These are phyloP conservation scores for Agonopterix arenella DNA, from an alignment of 2,888 invertebrate genomes.

Conservation along the genomic window DNA sequence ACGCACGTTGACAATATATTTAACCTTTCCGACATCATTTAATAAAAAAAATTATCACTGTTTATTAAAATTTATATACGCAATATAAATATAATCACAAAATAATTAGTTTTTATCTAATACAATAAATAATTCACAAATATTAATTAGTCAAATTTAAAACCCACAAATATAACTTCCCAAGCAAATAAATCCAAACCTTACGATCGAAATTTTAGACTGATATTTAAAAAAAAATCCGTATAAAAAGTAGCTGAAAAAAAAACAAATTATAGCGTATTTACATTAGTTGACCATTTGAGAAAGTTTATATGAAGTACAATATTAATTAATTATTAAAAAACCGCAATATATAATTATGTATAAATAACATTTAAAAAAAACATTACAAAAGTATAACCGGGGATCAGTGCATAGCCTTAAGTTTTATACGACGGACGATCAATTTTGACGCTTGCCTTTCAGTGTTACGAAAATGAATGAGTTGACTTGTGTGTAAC, in stretches of 20 bases:
- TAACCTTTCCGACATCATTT: conserved; percentile 31
- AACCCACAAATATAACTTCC: conserved; percentile 49
- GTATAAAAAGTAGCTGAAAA: conserved; percentile 48
- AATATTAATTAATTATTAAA: conserved; percentile 34
- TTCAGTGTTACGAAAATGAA: conserved; percentile 46
- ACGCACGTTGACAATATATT: conserved; percentile 50
- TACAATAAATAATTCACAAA: conserved; percentile 26
- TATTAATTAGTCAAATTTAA: conserved; percentile 1
- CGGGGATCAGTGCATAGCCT: conserved; percentile 71
- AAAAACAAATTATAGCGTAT: conserved; percentile 61
- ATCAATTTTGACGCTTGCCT: conserved; percentile 31
- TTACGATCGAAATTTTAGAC: conserved; percentile 74
- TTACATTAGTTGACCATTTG: conserved; percentile 76
- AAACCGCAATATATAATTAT: conserved; percentile 41
- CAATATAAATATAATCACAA: conserved; percentile 55
- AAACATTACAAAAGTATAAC: conserved; percentile 49
- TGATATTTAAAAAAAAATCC: conserved; percentile 66
- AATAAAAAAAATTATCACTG: conserved; percentile 28
- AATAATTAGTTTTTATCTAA: conserved; percentile 41
- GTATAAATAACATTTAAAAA: conserved; percentile 30
- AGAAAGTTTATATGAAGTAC: conserved; percentile 58
- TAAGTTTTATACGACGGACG: conserved; percentile 66
- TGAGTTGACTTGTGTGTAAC: conserved; percentile 22
- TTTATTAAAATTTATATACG: conserved; percentile 50
- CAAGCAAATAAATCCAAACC: conserved; percentile 66